phyloP scores from a whole-genome alignment of 2,888 invertebrate species.

The Chrysopilus asiliformis region DNA sequence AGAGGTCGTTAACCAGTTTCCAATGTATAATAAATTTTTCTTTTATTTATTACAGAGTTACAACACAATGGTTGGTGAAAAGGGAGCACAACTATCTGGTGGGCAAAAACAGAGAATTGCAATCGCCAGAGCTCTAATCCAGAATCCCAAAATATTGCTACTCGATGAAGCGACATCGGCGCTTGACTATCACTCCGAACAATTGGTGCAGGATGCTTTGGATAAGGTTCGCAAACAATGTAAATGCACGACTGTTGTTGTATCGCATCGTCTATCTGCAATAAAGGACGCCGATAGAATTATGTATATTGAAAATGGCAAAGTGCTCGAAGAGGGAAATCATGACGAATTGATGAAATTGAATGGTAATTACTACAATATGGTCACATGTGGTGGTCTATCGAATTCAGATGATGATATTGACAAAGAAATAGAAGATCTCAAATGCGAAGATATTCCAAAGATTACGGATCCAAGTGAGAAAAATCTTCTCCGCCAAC shows the following conservation, averaged over 20 bases:
- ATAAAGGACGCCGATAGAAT: conserved; percentile 58
- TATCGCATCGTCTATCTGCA: conserved; percentile 59
- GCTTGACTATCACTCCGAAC: conserved; percentile 66
- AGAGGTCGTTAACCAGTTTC: not conserved
- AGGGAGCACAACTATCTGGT: conserved; percentile 68
- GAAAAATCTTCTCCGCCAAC: too few relatives aligned
- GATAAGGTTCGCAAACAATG: conserved; percentile 60
- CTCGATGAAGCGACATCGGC: conserved; percentile 80
- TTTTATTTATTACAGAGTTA: conserved; percentile 43
- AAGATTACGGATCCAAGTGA: too few relatives aligned
- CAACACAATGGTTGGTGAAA: conserved; percentile 64
- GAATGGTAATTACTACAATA: conserved; percentile 52
- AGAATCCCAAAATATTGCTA: conserved; percentile 59
- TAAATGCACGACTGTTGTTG: conserved; percentile 63
- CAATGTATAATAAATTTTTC: conserved; percentile 1
- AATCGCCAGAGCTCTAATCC: conserved; percentile 67
- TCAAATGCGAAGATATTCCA: too few relatives aligned
- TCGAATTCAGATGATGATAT: conserved; percentile 16
- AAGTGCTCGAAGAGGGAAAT: conserved; percentile 58
- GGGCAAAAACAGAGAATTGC: conserved; percentile 79
- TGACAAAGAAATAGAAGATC: conserved; percentile 15
- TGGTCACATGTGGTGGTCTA: conserved; percentile 41
- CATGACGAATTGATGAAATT: conserved; percentile 54
- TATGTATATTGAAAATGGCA: conserved; percentile 56
- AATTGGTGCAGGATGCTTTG: conserved; percentile 65